Base-by-base conservation (phyloP, 2,797 vertebrate genomes). In the Merluccius polli region DNA sequence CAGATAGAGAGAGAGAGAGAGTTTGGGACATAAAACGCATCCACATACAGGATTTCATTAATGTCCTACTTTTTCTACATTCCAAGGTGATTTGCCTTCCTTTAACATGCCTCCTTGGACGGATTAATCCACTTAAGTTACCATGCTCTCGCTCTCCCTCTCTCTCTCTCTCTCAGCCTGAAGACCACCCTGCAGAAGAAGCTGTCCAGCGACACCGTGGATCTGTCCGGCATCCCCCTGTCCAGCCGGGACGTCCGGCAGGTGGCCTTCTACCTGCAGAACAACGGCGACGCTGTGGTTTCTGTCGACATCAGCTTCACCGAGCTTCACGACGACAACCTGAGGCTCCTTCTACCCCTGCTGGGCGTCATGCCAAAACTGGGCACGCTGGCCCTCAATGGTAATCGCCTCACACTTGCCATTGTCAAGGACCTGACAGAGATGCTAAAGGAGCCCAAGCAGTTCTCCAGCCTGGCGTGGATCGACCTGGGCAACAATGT, bases 251-350 rank as follows among this genome's bases (percentile, higher is more conserved):
- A 97, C 0, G 85, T 96, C 71, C 94, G 94, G 30, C 95, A 95
- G 59, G 92, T 98, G 31, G 91, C 90, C 0, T 94, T 92, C 85
- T 97, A 96, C 92, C 93, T 98, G 89, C 95, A 97, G 85, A 95
- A 88, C 91, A 95, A 95, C 0, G 92, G 95, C 3, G 92, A 94
- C 29, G 91, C 76, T 41, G 92, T 99, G 63, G 90, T 92, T 7
- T 93, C 95, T 0, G 93, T 99, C 78, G 97, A 98, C 91, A 89
- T 99, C 89, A 98, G 96, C 90, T 97, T 99, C 91, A 96, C 95
- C 0, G 95, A 96, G 75, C 95, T 98, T 68, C 95, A 93, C 0
- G 96, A 99, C 0, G 94, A 95, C 73, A 94, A 92, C 86, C 84
- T 96, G 84, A 88, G 79, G 67, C 82, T 94, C 31, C 92, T 97